These are phyloP conservation scores for Cenopis cana DNA, from an alignment of 2,888 invertebrate genomes.

Conservation along the genomic window DNA sequence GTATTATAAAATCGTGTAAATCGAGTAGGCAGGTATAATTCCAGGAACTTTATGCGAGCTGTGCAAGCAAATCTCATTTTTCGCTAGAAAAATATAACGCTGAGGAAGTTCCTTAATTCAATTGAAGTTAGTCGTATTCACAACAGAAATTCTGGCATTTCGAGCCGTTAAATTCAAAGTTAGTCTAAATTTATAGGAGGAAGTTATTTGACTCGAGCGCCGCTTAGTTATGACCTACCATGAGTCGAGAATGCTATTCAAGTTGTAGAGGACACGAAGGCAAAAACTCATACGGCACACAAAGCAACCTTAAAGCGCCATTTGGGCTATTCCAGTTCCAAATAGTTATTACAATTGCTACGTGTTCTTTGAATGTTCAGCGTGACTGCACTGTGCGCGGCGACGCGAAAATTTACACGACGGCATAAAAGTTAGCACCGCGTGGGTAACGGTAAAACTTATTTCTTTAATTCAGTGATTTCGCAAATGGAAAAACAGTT, in stretches of 20 bases:
- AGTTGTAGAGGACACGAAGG: conserved; percentile 15
- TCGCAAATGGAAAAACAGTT: conserved; percentile 23
- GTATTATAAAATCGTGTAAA: too few relatives aligned
- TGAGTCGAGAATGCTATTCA: conserved; percentile 16
- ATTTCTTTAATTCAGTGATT: conserved; percentile 10
- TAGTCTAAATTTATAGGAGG: conserved; percentile 59
- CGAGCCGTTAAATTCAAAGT: conserved; percentile 58
- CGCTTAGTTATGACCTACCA: conserved; percentile 40
- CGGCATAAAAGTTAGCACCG: conserved; percentile 12
- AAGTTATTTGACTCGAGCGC: conserved; percentile 60
- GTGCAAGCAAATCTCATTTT: conserved; percentile 49
- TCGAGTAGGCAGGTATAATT: conserved; percentile 2
- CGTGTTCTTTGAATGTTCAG: conserved; percentile 29
- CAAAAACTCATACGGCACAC: conserved; percentile 25
- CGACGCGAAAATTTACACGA: conserved; percentile 16
- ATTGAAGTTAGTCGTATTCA: conserved; percentile 64
- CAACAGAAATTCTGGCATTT: conserved; percentile 53
- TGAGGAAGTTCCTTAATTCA: conserved; percentile 63
- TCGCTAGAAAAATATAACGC: conserved; percentile 59
- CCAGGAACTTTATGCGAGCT: not conserved
- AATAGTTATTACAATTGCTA: conserved; percentile 33
- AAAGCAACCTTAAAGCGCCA: conserved; percentile 20
- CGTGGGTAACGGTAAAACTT: not conserved
- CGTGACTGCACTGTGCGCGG: not conserved
- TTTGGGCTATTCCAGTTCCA: conserved; percentile 23